Conservation (phyloP, 1,140 invertebrate species). For the Lordiphosa collinella region DNA sequence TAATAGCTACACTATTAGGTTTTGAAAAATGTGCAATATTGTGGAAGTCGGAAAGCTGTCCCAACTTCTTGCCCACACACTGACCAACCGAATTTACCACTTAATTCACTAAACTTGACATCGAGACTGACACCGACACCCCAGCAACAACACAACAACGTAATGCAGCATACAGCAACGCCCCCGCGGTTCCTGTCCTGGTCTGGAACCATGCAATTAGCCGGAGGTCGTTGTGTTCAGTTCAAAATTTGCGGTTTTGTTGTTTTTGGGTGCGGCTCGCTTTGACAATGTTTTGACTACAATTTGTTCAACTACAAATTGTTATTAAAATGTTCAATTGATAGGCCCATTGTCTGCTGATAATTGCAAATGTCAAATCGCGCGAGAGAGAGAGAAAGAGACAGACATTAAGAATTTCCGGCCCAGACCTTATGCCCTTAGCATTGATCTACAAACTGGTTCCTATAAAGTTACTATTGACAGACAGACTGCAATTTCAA, state of each 20-base stretch:
- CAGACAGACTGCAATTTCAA: constrained; percentile 57
- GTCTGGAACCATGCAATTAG: constrained; percentile 56
- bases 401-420: background rate
- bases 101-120: constrained; percentile 41
- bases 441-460: constrained; percentile 9
- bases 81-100: constrained; percentile 29
- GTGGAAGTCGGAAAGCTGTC: background rate
- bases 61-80: constrained; percentile 33
- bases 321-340: constrained; percentile 56
- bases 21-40: no score
- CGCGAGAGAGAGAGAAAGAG: background rate
- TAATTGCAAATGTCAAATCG: constrained; percentile 18
- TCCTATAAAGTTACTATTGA: constrained; percentile 7
- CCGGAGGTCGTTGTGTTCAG: constrained; percentile 63
- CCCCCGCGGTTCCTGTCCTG: constrained; percentile 3
- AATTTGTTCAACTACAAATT: constrained; percentile 64
- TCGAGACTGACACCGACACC: constrained; percentile 24
- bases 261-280: constrained; percentile 53
- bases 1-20: no score
- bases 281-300: constrained; percentile 53
- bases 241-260: constrained; percentile 44
- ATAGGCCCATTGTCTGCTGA: constrained; percentile 44
- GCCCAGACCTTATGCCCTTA: constrained; percentile 9
- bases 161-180: background rate
- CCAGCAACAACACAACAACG: constrained; percentile 1